A percentile compares a stretch with the other conserved stretches of the same genome.
Evolutionary conservation across 2,888 invertebrate species (phyloP).

Genomic region (Taenaris catops): DNA sequence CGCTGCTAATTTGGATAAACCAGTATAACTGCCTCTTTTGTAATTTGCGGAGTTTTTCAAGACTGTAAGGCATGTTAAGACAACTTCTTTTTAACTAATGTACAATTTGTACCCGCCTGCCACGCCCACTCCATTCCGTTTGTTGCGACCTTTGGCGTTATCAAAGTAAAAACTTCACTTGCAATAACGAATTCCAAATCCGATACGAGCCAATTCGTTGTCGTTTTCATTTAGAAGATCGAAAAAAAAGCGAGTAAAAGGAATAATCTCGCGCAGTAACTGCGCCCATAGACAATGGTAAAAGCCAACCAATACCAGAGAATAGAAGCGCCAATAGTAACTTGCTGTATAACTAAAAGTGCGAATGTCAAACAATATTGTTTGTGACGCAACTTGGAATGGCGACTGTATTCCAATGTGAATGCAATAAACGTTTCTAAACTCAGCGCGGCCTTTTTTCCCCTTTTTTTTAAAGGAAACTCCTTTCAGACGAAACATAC

Average conservation of each 20-base stretch:
- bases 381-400: slow-evolving; percentile 7
- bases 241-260: slow-evolving; percentile 16
- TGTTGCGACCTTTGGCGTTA: no score
- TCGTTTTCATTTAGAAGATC: slow-evolving; percentile 25
- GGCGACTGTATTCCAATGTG: not conserved
- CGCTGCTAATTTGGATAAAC: no score
- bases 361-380: slow-evolving; percentile 11
- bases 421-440: no score
- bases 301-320: slow-evolving; percentile 19
- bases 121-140: no score
- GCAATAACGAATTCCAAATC: slow-evolving; percentile 70
- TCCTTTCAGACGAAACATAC: no score
- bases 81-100: no score
- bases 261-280: slow-evolving; percentile 24
- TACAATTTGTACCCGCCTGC: no score
- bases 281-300: slow-evolving; percentile 17
- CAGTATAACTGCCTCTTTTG: no score
- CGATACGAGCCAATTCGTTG: slow-evolving; percentile 37
- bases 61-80: no score
- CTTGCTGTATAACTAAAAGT: slow-evolving; percentile 11
- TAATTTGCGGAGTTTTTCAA: no score
- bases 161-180: slow-evolving; percentile 56
- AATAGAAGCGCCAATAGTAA: slow-evolving; percentile 15
- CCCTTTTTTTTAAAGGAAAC: no score
- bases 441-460: no score